phyloP scores from a whole-genome alignment of 2,888 invertebrate species.

The Thysanoteuthis rhombus region DNA sequence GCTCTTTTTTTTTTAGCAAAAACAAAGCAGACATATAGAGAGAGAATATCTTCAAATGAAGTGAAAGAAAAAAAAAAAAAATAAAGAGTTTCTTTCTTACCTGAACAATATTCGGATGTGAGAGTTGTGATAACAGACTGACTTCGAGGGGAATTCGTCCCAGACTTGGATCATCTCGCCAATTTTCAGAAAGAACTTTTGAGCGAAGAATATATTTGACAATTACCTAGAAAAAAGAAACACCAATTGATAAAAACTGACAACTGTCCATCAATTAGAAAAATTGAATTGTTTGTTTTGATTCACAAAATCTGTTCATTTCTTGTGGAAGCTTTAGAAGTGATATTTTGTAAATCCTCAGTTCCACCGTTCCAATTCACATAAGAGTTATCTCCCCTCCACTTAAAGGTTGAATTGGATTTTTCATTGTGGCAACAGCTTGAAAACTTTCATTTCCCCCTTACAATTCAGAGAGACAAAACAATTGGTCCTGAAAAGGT shows the following conservation, averaged over 20 bases:
- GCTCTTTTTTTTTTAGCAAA: too few species aligned
- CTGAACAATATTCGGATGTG: slow-evolving; percentile 77
- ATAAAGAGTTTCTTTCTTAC: slow-evolving; percentile 43
- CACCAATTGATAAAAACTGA: not conserved
- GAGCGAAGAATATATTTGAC: slow-evolving; percentile 79
- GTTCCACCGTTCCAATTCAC: too few species aligned
- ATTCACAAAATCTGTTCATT: not conserved
- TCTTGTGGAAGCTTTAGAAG: too few species aligned
- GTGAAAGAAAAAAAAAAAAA: not conserved
- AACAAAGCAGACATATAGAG: not conserved
- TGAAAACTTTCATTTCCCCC: too few species aligned
- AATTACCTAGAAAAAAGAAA: slow-evolving; percentile 71
- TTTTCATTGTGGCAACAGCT: too few species aligned
- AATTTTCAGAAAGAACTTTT: slow-evolving; percentile 76
- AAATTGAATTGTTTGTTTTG: not conserved
- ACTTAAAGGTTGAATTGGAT: too few species aligned
- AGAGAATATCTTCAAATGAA: not conserved
- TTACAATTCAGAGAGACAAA: too few species aligned
- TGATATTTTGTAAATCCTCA: too few species aligned
- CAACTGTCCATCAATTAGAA: not conserved
- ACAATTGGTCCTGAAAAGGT: too few species aligned
- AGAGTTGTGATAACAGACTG: slow-evolving; percentile 74
- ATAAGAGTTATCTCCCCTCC: too few species aligned
- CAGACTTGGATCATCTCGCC: slow-evolving; percentile 70
- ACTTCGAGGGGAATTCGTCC: slow-evolving; percentile 76